Evolutionary conservation across 2,888 invertebrate genomes (phyloP), one percentile per base, ranked within the genome.

Genomic region (Biston betularia): DNA sequence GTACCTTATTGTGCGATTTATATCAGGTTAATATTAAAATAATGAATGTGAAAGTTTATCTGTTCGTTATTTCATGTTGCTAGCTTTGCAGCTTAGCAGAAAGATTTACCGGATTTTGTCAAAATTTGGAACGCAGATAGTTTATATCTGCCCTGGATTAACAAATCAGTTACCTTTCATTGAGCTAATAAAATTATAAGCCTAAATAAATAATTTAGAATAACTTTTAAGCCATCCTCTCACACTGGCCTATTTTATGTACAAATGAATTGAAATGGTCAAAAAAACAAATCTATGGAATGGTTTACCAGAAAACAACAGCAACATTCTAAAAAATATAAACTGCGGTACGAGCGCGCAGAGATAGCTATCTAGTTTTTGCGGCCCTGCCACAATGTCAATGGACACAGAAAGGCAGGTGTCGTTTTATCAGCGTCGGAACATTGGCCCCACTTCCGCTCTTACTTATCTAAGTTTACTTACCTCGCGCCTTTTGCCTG

Each of bases 381-480:
- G 68, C 65, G 67, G 65, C 60, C 54, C 62, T 71, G 75, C 71
- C 74, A 75, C 75, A 74, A 74, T 75, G 78, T 72, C 74, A 75
- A 71, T 73, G 72, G 75, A 77, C 75, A 77, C 73, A 77, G 72
- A 72, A 73, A 80, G 80, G 83, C 89, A 89, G 88, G 88, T 89
- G 88, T 80, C 80, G 80, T 85, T 83, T 87, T 90, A 90, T 90
- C 89, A 86, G 83, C 74, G 76, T 77, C 83, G 80, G 89, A 84
- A 83, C 91, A 81, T 88, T 90, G 89, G 84, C 90, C 90, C 84
- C 86, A 85, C 91, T 90, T 92, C 92, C 91, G 90, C 84, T 84
- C 88, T 91, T 92, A 92, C 88, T 91, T 92, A 92, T 92, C 92
- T 85, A 72, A 82, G 87, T 90, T 87, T 88, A 83, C 87, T 85